Conservation (phyloP, 2,888 invertebrate genomes). For the Megamerina dolium region DNA sequence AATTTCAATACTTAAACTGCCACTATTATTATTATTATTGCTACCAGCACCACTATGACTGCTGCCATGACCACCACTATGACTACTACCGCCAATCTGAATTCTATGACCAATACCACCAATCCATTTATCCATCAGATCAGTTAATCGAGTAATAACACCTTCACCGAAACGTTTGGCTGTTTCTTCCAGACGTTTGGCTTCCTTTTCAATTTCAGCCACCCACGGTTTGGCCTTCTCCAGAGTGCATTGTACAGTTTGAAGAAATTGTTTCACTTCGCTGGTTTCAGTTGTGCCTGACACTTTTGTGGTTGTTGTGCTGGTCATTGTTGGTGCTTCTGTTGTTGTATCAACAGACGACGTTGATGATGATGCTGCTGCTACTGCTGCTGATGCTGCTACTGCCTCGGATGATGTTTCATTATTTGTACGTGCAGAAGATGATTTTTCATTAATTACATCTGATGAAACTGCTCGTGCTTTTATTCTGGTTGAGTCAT, state of each 20-base stretch:
- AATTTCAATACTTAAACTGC: not conserved
- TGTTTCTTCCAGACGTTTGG: constrained; percentile 37
- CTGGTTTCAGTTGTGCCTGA: constrained; percentile 19
- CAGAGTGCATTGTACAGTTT: constrained; percentile 37
- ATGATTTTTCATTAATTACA: not conserved
- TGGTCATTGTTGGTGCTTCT: constrained; percentile 2
- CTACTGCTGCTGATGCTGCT: not conserved
- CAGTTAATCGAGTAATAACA: constrained; percentile 30
- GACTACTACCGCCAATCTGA: not conserved
- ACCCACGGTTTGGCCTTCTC: constrained; percentile 44
- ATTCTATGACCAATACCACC: constrained; percentile 6
- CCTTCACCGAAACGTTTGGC: constrained; percentile 35
- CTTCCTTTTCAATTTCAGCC: constrained; percentile 39
- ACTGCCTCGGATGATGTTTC: not conserved
- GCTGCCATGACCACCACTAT: constrained; percentile 1
- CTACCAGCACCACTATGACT: not conserved
- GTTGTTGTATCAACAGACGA: not conserved
- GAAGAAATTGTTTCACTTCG: constrained; percentile 35
- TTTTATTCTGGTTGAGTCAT: constrained; percentile 1
- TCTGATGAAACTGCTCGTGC: not conserved
- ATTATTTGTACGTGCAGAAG: not conserved
- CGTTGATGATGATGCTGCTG: too few relatives aligned
- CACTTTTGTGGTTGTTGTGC: not conserved
- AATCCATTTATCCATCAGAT: constrained; percentile 29
- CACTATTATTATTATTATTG: not conserved